These are phyloP conservation scores for Paradoxurus hermaphroditus DNA, from an alignment of 2,113 vertebrate genomes.

Conservation along the genomic window DNA sequence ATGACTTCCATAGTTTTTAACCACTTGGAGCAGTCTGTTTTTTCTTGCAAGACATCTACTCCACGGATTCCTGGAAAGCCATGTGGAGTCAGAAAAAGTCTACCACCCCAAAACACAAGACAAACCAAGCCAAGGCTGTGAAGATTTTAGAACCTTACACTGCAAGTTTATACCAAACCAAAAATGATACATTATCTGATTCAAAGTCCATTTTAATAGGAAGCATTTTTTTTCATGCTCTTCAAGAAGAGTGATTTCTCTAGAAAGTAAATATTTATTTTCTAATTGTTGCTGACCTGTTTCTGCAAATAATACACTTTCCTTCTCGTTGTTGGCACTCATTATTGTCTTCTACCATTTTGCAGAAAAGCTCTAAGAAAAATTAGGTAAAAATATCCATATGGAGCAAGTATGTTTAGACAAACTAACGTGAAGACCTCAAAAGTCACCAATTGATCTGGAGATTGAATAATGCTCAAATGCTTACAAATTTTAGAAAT, in stretches of 20 bases:
- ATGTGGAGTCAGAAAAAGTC: not conserved
- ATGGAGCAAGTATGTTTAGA: not conserved
- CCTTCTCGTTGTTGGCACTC: not conserved
- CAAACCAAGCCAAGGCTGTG: not conserved
- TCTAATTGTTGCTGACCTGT: not conserved
- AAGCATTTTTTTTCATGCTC: not conserved
- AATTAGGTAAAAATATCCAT: no score
- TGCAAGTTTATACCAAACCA: not conserved
- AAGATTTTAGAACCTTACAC: not conserved
- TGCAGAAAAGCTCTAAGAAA: not conserved
- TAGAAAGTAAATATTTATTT: not conserved
- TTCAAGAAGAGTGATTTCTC: not conserved
- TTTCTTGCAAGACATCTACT: not conserved
- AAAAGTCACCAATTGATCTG: not conserved
- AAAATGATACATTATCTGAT: not conserved
- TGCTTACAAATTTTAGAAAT: not conserved
- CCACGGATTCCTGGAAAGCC: not conserved
- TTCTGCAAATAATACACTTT: not conserved
- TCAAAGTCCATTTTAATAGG: not conserved
- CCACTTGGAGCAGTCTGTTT: rapidly evolving
- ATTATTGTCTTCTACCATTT: not conserved
- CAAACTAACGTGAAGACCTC: not conserved
- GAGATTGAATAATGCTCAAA: not conserved
- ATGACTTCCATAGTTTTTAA: not conserved
- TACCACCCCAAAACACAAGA: not conserved